Percentiles rank a stretch among this genome's conserved stretches.
phyloP scores from a whole-genome alignment of 2,888 invertebrate species.

The Melanotus villosus region DNA sequence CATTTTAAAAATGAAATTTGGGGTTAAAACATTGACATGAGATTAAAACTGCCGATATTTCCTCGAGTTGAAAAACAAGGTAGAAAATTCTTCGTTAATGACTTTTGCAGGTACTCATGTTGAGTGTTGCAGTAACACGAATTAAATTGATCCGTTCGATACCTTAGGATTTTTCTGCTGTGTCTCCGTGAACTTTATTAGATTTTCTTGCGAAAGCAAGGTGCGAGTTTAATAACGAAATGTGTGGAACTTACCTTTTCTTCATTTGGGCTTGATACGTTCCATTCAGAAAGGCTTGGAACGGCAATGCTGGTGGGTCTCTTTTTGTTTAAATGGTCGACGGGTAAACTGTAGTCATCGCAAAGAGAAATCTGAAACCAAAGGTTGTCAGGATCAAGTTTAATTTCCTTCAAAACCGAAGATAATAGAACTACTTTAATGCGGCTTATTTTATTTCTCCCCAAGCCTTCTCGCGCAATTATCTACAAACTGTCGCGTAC shows the following conservation, averaged over 20 bases:
- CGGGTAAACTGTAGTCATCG: constrained; percentile 89
- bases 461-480: constrained; percentile 46
- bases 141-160: too few species aligned
- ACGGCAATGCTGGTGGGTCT: constrained; percentile 75
- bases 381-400: constrained; percentile 34
- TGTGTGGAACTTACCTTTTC: constrained; percentile 72
- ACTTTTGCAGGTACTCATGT: too few species aligned
- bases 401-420: neutral
- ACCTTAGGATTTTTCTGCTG: too few species aligned
- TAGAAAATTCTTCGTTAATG: too few species aligned
- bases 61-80: too few species aligned
- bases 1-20: too few species aligned
- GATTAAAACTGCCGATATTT: too few species aligned
- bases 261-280: constrained; percentile 70
- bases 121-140: too few species aligned
- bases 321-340: constrained; percentile 84
- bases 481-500: constrained; percentile 34
- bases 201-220: too few species aligned
- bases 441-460: constrained; percentile 20
- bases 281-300: constrained; percentile 76
- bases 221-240: too few species aligned
- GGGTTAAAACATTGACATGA: too few species aligned
- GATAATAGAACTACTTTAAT: constrained; percentile 14
- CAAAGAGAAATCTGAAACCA: constrained; percentile 84
- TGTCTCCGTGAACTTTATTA: too few species aligned